Evolutionary conservation across 2,113 vertebrate species (phyloP), one percentile per base, ranked within the genome.

Genomic region (Electrona antarctica): DNA sequence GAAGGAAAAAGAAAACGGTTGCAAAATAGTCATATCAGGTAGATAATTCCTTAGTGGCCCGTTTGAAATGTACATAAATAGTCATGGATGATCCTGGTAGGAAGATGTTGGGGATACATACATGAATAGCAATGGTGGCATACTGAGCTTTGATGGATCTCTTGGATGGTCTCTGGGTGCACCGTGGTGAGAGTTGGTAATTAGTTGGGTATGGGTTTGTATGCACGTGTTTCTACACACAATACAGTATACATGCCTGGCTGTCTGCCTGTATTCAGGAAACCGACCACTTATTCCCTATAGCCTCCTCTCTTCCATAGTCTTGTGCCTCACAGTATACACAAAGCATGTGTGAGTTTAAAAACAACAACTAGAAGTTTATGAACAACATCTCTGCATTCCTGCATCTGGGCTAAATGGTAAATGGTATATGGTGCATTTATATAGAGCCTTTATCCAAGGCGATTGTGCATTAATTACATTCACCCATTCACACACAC

Each of bases 31-130:
- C 9, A 50, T 55, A n/a, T 58, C 50, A 48, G 48, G 57, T 21
- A 61, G 57, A 60, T 48, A 67, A 77, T 28, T 11, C 59, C 49
- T 1, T 54, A 21, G 0, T 6, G 0, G 15, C 55, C 7, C 51
- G 4, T 48, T 3, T 67, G 74, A 4, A 68, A 73, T 60, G 58
- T 46, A 52, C 73, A 78, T 77, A 73, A 81, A 78, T 3, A 64
- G 15, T 33, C 15, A 11, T 47, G 74, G 76, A 73, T 69, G 21
- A 1, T 21, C 72, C 54, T 61, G 60, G 46, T 11, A 28, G 46
- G 56, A 67, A 67, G 2, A 28, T 11, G 64, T 70, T 57, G 21
- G 28, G 14, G 9, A 46, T 21, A n/a, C 59, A 45, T 55, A 60
- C 8, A 8, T 79, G 77, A 82, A 82, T 56, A 79, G 64, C 6